Evolutionary conservation across 2,113 vertebrate genomes (phyloP).

Genomic region (human): DNA sequence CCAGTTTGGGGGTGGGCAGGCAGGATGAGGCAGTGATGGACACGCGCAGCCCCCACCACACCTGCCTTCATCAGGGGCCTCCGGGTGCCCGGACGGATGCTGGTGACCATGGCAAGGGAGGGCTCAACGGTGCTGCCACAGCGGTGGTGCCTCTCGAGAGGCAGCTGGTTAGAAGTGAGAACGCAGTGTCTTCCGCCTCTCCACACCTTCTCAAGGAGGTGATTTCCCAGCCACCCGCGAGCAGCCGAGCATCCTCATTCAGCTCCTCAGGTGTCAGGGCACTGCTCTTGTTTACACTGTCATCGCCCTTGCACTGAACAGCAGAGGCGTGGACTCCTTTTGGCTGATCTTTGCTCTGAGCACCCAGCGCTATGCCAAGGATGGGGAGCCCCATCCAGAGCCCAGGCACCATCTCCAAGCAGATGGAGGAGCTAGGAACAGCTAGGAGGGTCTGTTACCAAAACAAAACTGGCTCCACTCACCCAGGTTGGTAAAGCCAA

Average conservation of each 20-base stretch:
- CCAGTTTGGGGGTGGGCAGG: accelerated
- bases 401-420: not conserved
- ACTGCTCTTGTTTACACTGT: not conserved
- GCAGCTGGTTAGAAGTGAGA: too few species aligned
- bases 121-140: accelerated
- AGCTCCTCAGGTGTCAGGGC: not conserved
- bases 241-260: accelerated
- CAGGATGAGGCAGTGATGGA: not conserved
- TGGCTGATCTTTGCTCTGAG: not conserved
- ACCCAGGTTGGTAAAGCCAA: too few species aligned
- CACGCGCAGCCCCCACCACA: not conserved
- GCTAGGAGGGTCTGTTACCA: too few species aligned
- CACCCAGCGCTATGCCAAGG: not conserved
- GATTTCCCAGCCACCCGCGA: not conserved
- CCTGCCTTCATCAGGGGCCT: not conserved
- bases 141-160: accelerated
- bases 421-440: too few species aligned
- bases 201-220: not conserved
- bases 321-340: not conserved
- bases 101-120: not conserved
- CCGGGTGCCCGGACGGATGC: not conserved
- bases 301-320: accelerated
- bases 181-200: not conserved
- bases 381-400: not conserved
- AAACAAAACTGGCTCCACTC: too few species aligned